Base-by-base conservation (phyloP, 1,140 invertebrate genomes). In the Cyclina sinensis region DNA sequence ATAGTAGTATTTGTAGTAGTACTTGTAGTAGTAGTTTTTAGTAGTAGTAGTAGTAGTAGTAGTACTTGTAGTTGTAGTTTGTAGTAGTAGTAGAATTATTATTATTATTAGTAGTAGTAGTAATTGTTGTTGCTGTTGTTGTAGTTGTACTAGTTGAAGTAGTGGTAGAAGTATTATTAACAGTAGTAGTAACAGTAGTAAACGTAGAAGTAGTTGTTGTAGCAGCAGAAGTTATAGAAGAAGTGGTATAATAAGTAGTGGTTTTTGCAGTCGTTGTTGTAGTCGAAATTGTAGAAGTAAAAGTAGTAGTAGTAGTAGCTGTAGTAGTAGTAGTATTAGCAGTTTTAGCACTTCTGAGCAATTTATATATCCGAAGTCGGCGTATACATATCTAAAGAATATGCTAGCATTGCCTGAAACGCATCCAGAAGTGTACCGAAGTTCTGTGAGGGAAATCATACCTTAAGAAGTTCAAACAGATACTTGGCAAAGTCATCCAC, bases 301-400 rank as follows among this genome's bases (percentile, higher is more conserved):
- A 5, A 59, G 57, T 27, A 59, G 57, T 59, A 59, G 57, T 27
- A 59, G 57, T 59, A 59, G 57, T 59, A 59, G 57, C n/a, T 12
- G 57, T 27, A 59, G 57, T n/a, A 59, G 57, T 27, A 59, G 57
- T 59, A n/a, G 57, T 27, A 59, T 59, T 27, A 59, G 57, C 24
- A 59, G 57, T 59, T n/a, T n/a, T n/a, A n/a, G n/a, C n/a, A n/a
- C n/a, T n/a, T n/a, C n/a, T n/a, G n/a, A n/a, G n/a, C n/a, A n/a
- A n/a, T n/a, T n/a, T n/a, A n/a, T 94, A 43, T 96, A 96, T 91
- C 94, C 95, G 14, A 96, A 96, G 94, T 95, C 94, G 80, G 90
- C 91, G 46, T 94, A 95, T 54, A 83, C 96, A 24, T 96, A 96
- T 91, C 78, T 96, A 11, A 95, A 96, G 94, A 91, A 95, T 91